Evolutionary conservation across 2,797 vertebrate species (phyloP).

Genomic region (Zalophus californianus): DNA sequence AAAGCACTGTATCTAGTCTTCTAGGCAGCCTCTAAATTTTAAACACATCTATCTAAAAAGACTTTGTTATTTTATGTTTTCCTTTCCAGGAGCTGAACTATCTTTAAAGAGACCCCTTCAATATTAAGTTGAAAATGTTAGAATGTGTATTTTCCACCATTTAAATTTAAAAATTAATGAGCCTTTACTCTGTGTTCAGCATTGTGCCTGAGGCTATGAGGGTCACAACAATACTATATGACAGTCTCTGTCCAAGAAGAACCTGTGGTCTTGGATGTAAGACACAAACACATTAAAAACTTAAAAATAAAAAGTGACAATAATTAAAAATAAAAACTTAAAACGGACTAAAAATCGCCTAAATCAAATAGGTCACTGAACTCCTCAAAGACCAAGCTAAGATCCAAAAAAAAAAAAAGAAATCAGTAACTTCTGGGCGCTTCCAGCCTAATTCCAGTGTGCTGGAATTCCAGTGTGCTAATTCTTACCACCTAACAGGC

Average conservation of each 20-base stretch:
- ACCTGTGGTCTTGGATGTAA: neutral
- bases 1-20: neutral
- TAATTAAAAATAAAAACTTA: neutral
- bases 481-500: neutral
- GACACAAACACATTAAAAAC: neutral
- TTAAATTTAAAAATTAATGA: neutral
- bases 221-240: neutral
- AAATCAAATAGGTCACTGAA: neutral
- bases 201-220: neutral
- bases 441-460: neutral
- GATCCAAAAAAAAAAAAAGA: neutral
- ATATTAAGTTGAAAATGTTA: constrained; percentile 1
- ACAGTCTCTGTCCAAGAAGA: neutral
- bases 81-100: neutral
- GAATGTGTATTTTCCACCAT: neutral
- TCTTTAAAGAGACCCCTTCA: neutral
- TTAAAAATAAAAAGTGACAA: neutral
- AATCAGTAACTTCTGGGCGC: neutral
- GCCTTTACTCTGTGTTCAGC: neutral
- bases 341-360: neutral
- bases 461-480: neutral
- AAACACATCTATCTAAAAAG: neutral
- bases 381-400: neutral
- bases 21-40: neutral
- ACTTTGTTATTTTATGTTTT: neutral